These are phyloP conservation scores for Tetranychus piercei DNA, from an alignment of 2,888 invertebrate genomes.

Conservation along the genomic window DNA sequence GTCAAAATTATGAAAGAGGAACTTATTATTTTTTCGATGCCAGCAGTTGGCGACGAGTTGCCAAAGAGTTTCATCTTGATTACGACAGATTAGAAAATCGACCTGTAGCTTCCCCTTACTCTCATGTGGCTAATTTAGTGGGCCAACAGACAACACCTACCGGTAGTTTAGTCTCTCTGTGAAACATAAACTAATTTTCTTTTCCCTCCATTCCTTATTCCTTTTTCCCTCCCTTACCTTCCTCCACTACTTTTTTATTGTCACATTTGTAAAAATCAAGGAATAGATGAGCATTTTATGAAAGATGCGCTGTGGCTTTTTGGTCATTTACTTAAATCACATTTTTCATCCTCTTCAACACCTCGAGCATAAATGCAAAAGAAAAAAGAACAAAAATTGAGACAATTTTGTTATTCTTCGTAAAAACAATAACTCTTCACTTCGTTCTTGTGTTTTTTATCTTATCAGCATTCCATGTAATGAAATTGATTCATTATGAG, in stretches of 20 bases:
- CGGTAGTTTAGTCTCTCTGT: conserved; percentile 9
- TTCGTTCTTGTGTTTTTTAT: too few relatives aligned
- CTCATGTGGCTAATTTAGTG: conserved; percentile 5
- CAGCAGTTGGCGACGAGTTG: conserved; percentile 94
- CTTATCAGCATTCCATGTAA: too few relatives aligned
- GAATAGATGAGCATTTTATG: conserved; percentile 1
- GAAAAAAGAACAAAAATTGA: too few relatives aligned
- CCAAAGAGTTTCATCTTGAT: conserved; percentile 96
- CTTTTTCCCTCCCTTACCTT: not conserved
- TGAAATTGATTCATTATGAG: too few relatives aligned
- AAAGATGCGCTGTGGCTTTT: not conserved
- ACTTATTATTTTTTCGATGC: conserved; percentile 99
- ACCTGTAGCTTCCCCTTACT: conserved; percentile 36
- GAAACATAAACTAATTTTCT: not conserved
- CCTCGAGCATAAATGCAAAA: too few relatives aligned
- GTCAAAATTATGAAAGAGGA: conserved; percentile 86
- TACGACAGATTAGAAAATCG: conserved; percentile 94
- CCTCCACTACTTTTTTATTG: not conserved
- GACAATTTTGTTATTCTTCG: too few relatives aligned
- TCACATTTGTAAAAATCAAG: conserved; percentile 1
- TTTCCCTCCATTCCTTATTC: not conserved
- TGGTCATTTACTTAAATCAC: not conserved
- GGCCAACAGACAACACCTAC: not conserved
- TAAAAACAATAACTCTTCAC: too few relatives aligned
- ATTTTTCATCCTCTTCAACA: too few relatives aligned